A percentile compares a stretch with the other conserved stretches of the same genome.
phyloP scores from a whole-genome alignment of 2,113 vertebrate species.

The Clarias batrachus region DNA sequence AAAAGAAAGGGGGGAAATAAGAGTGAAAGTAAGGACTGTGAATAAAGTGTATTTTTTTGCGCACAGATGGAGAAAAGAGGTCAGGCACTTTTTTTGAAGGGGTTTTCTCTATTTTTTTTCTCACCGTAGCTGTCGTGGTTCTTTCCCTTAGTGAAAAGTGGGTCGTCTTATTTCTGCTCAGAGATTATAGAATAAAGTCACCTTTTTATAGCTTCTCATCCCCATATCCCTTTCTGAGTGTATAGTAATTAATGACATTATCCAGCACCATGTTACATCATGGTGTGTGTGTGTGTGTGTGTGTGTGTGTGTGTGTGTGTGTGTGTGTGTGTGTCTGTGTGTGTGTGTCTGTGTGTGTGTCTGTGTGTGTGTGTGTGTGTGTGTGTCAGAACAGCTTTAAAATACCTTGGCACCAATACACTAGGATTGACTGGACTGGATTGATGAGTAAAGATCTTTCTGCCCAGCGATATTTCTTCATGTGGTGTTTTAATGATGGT shows the following conservation, averaged over 20 bases:
- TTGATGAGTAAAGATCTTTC: not conserved
- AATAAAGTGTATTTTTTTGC: conserved; percentile 7
- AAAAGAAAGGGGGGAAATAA: conserved; percentile 47
- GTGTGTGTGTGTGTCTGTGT: not conserved
- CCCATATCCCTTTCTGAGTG: not conserved
- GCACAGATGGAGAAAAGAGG: conserved; percentile 33
- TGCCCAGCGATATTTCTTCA: not conserved
- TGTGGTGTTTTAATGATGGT: not conserved
- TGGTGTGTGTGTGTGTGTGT: conserved; percentile 6
- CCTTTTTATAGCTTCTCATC: conserved; percentile 2
- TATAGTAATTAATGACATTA: conserved; percentile 4
- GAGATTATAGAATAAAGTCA: conserved; percentile 3
- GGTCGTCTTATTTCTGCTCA: not conserved
- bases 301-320: not conserved
- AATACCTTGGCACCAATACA: not conserved
- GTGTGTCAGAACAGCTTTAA: not conserved
- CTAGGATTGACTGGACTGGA: not conserved
- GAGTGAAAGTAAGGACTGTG: not conserved
- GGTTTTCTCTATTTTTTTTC: conserved; percentile 21
- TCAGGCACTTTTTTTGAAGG: conserved; percentile 1
- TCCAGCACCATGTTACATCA: not conserved
- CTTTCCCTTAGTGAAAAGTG: conserved; percentile 26
- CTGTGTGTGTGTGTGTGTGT: not conserved
- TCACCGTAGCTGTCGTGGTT: conserved; percentile 1
- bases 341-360: conserved; percentile 9